Conservation (phyloP, 2,888 invertebrate genomes). For the Eupithecia centaureata region DNA sequence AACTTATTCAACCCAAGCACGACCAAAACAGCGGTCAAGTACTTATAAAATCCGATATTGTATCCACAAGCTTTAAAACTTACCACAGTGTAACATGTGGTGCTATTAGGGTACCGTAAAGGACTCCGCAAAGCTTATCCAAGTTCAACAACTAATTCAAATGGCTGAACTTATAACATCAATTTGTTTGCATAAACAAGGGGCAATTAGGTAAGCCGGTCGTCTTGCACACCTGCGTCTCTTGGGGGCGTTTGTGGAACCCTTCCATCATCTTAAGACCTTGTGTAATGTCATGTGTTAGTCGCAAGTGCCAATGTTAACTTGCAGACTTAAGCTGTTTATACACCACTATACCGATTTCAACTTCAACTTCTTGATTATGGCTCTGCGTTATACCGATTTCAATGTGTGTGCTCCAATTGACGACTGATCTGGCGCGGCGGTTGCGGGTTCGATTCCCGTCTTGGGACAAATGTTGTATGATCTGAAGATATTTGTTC, state of each 20-base stretch:
- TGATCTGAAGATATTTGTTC: no score
- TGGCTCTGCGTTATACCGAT: no score
- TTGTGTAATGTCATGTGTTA: conserved; percentile 33
- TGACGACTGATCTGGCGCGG: no score
- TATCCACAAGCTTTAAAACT: conserved; percentile 33
- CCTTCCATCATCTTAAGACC: conserved; percentile 39
- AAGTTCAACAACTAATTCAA: conserved; percentile 51
- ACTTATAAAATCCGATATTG: conserved; percentile 29
- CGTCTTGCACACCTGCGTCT: conserved; percentile 69
- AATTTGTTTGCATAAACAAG: conserved; percentile 77
- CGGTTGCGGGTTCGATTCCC: no score
- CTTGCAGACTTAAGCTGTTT: conserved; percentile 15
- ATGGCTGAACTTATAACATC: conserved; percentile 67
- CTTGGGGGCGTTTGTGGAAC: conserved; percentile 41
- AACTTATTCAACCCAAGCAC: conserved; percentile 7
- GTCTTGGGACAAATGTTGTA: no score
- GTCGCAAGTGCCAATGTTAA: conserved; percentile 42
- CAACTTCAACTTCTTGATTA: no score
- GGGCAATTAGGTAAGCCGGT: conserved; percentile 67
- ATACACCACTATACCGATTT: neutral
- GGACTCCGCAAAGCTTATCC: conserved; percentile 43
- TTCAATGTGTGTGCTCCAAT: no score
- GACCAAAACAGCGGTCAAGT: conserved; percentile 21
- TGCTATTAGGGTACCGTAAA: conserved; percentile 43
- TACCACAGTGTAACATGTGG: conserved; percentile 43